Percentiles rank a stretch among this genome's conserved stretches.
Conservation (phyloP, 2,888 invertebrate species). For the Anoplius nigerrimus region DNA sequence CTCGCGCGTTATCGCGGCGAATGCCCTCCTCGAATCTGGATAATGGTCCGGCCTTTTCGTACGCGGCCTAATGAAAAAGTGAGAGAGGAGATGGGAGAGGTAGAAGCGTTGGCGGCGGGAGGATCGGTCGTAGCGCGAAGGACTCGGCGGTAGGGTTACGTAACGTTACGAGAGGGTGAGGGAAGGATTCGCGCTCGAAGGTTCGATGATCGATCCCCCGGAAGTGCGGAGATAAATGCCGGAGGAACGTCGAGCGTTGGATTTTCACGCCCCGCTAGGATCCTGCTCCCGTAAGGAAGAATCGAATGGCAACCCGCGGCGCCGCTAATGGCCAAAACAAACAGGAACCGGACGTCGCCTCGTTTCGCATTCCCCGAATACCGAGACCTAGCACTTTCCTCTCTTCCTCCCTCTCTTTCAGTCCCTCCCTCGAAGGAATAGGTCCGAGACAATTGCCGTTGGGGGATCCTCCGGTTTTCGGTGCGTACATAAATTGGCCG, state of each 20-base stretch:
- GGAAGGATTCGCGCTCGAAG: too few relatives aligned
- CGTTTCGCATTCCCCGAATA: too few relatives aligned
- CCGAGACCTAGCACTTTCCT: neutral
- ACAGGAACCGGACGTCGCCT: neutral
- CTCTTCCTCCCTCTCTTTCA: neutral
- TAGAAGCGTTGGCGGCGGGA: neutral
- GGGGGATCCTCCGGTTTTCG: neutral
- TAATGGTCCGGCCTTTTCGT: neutral
- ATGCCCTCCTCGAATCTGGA: too few relatives aligned
- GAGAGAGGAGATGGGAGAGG: too few relatives aligned
- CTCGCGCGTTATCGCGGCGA: too few relatives aligned
- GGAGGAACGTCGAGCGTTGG: neutral
- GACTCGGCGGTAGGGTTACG: too few relatives aligned
- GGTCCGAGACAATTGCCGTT: neutral
- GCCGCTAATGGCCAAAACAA: constrained; percentile 10
- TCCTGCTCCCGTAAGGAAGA: neutral
- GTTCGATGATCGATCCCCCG: neutral
- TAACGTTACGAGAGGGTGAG: too few relatives aligned
- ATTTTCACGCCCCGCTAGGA: neutral
- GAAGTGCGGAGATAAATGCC: neutral
- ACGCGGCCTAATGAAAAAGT: neutral
- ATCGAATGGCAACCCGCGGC: neutral
- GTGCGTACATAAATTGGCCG: neutral
- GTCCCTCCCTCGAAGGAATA: neutral
- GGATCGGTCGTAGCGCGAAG: too few relatives aligned